Evolutionary conservation across 1,140 invertebrate species (phyloP), one percentile per base, ranked within the genome.

Genomic region (Atta texana): DNA sequence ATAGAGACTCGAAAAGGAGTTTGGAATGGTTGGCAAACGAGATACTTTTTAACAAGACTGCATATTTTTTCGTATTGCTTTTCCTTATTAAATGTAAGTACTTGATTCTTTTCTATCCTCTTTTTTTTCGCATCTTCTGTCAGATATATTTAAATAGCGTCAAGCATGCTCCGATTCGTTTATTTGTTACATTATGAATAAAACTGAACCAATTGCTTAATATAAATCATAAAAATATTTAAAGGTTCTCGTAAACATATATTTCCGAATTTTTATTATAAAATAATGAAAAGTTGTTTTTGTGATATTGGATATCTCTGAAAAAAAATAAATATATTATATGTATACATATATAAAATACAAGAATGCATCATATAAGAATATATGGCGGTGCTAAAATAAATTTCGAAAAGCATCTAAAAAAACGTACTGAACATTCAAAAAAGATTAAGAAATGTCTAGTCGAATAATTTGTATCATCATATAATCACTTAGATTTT

Each of bases 111-210:
- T 59, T 21, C 28, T 24, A 21, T 59, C 7, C n/a, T 55, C 49
- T 34, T 55, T 55, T 57, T 39, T n/a, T 12, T 10, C 8, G 31
- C 3, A 31, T 21, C 2, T 57, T 63, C 61, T 16, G 14, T 4
- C 12, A 75, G 10, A 55, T 55, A 74, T 1, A 74, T 71, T 71
- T 71, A 51, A 63, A 49, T 69, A 21, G 21, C 31, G 31, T 49
- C n/a, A 69, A 69, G 39, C 3, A 7, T 49, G 21, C 5, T 12
- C 4, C 49, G 49, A 4, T 51, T 51, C 8, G 2, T 51, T 51
- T 8, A 16, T 51, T 51, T 5, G 8, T 3, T 24, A 69, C 10
- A 1, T 24, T 34, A 69, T 51, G 3, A 49, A 69, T 49, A 68
- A 44, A 49, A 61, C 24, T 69, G 21, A 66, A 68, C n/a, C 3